Evolutionary conservation across 2,888 invertebrate species (phyloP), one percentile per base, ranked within the genome.

Genomic region (Charanyca ferruginea): DNA sequence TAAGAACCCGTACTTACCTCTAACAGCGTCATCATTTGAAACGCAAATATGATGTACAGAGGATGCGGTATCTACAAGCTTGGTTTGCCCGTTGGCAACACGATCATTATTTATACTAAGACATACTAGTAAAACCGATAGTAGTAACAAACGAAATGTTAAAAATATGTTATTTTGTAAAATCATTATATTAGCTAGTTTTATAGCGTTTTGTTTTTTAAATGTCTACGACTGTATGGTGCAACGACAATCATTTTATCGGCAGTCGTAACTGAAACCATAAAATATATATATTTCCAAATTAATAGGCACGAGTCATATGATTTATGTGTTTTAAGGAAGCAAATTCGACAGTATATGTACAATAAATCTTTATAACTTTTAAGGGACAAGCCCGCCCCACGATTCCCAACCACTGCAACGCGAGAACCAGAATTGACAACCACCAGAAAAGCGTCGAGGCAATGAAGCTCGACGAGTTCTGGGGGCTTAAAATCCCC

Each of bases 1-100:
- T 28, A 7, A 5, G 28, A 28, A 5, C 28, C 6, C 5, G 28
- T 28, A 35, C 38, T 38, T 72, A 72, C 72, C 72, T 77, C 52
- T 55, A 3, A 77, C 5, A 20, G 63, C 48, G 0, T 52, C 7
- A 57, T 72, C 63, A 5, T 0, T 8, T 18, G 35, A 0, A 6
- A 72, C 2, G 28, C 72, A 73, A 35, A 57, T 2, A 11, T 41
- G 22, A 20, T 8, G 44, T 18, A 32, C 9, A 3, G 32, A 11
- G 7, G 7, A 8, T 3, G 2, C 11, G 32, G 2, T 7, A 9
- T 3, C 7, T 9, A 11, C 11, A 2, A 11, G 2, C 9, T 32
- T 9, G 2, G 9, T 2, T 11, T 32, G 32, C 32, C 32, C 1
- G 35, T 16, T 5, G 16, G n/a, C 22, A 9, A n/a, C n/a, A 25